Base-by-base conservation (phyloP, 1,140 invertebrate species). In the Cydia splendana region DNA sequence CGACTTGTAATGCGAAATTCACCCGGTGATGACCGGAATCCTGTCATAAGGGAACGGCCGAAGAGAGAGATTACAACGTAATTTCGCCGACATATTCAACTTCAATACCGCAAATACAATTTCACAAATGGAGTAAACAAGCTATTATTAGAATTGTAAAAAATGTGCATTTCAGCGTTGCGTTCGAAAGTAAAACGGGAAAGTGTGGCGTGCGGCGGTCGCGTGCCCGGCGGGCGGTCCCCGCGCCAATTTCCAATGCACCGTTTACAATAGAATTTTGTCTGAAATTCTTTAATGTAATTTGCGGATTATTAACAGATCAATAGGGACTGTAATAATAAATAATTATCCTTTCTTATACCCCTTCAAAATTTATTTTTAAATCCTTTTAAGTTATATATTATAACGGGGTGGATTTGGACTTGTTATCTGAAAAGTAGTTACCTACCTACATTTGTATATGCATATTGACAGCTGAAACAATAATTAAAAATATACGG, bases 111-210 rank as follows among this genome's bases (percentile, higher is more conserved):
- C 51, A 15, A 15, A 42, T 48, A 53, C 69, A 28, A 78, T 75
- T 10, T 53, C 67, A 65, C 34, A 30, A 24, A 13, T 65, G 13
- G 65, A 75, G 48, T 38, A 71, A 28, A 45, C 65, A 76, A 77
- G 71, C 65, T 77, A 77, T n/a, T 53, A 28, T 75, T 79, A 74
- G 71, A 75, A 69, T 77, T 45, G 77, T 9, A 82, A 82, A 85
- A 84, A 79, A 83, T 62, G 76, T 82, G 80, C 79, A 81, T 84
- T 82, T 84, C 65, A 83, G 77, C 84, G 82, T 0, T 89, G 89
- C 88, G 87, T 87, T 92, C 85, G 89, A 91, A 91, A 91, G 91
- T 93, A 92, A 93, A 91, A 92, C 87, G 90, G 87, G 90, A 92
- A 92, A 92, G 90, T 92, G 84, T 86, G 80, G 83, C 84, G 82